phyloP scores from a whole-genome alignment of 1,140 invertebrate genomes.

The Phenacoccus solenopsis region DNA sequence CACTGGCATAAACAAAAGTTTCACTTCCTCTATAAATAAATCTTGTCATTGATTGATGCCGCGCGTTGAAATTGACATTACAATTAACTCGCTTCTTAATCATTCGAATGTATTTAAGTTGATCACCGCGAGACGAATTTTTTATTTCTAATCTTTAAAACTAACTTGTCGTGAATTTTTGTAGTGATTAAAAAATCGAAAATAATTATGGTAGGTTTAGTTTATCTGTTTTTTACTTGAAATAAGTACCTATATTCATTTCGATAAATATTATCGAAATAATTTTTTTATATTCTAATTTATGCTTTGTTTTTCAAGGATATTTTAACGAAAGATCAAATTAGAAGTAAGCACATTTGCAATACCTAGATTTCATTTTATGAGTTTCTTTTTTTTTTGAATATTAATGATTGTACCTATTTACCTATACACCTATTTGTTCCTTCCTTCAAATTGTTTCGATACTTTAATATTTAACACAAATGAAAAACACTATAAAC shows the following conservation, averaged over 20 bases:
- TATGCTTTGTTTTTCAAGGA: not conserved
- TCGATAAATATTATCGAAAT: not conserved
- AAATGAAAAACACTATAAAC: not conserved
- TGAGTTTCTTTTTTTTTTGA: not conserved
- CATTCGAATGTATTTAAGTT: too few relatives aligned
- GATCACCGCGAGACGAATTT: not conserved
- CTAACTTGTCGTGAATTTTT: not conserved
- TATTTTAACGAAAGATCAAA: not conserved
- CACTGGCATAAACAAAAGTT: constrained; percentile 6
- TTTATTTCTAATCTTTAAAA: not conserved
- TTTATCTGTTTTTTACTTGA: not conserved
- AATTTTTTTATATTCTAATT: not conserved
- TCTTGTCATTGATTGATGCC: constrained; percentile 7
- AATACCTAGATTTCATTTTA: not conserved
- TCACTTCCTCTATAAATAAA: constrained; percentile 8
- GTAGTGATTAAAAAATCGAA: not conserved
- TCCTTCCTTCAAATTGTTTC: not conserved
- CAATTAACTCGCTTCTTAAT: too few relatives aligned
- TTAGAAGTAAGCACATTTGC: not conserved
- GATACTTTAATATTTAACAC: not conserved
- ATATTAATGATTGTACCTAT: not conserved
- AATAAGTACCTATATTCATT: too few relatives aligned
- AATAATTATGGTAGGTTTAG: not conserved
- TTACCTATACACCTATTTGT: not conserved
- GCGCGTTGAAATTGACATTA: constrained; percentile 6